Percentiles rank a stretch among this genome's conserved stretches.
Conservation (phyloP, 2,888 invertebrate species). For the Gryllus longicercus region DNA sequence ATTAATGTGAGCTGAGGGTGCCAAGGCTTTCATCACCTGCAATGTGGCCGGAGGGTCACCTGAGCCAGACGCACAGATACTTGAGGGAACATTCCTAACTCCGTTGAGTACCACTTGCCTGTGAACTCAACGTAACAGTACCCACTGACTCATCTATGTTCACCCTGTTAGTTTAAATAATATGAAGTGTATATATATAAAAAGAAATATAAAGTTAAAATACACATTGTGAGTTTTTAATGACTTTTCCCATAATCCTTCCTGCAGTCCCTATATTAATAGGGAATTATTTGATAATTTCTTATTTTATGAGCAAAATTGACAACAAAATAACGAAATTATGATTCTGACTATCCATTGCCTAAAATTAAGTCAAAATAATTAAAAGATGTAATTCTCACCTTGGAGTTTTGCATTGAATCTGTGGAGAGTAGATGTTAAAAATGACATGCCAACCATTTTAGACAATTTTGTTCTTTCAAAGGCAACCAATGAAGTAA, state of each 20-base stretch:
- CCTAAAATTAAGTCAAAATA: too few species aligned
- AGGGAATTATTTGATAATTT: too few species aligned
- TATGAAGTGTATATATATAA: conserved; percentile 29
- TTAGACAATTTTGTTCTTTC: too few species aligned
- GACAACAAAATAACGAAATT: too few species aligned
- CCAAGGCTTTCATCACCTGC: background rate
- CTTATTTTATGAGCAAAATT: too few species aligned
- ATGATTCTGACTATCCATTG: too few species aligned
- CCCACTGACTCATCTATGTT: conserved; percentile 27
- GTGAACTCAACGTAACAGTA: background rate
- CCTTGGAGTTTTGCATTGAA: too few species aligned
- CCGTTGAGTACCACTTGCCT: background rate
- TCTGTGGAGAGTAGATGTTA: too few species aligned
- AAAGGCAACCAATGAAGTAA: too few species aligned
- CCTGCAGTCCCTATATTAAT: too few species aligned
- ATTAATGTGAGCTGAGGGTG: background rate
- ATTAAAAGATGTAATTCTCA: too few species aligned
- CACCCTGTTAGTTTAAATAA: conserved; percentile 25
- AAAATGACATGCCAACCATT: too few species aligned
- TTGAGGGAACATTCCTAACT: conserved; percentile 23
- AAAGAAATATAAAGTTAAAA: conserved; percentile 20
- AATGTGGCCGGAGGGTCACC: conserved; percentile 23
- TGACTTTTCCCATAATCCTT: background rate
- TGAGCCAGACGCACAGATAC: conserved; percentile 23
- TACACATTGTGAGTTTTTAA: conserved; percentile 2